phyloP scores from a whole-genome alignment of 2,113 vertebrate species.

The Oncorhynchus masou region DNA sequence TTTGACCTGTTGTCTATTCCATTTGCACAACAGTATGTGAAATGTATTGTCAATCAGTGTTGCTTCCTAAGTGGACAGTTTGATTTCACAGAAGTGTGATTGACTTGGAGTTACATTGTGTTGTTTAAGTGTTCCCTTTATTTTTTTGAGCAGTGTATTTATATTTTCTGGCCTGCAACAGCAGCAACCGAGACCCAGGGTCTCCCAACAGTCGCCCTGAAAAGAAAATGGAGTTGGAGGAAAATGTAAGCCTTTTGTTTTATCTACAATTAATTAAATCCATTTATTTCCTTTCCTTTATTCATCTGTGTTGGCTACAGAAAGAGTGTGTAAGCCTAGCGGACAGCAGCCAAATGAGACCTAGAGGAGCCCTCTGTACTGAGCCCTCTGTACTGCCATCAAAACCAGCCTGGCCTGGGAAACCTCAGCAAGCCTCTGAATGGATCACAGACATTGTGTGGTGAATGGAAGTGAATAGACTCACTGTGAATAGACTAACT shows the following conservation, averaged over 20 bases:
- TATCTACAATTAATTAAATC: conserved; percentile 66
- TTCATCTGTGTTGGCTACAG: conserved; percentile 53
- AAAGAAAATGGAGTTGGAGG: conserved; percentile 29
- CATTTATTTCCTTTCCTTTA: conserved; percentile 50
- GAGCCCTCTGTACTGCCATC: not conserved
- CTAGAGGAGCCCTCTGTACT: conserved; percentile 38
- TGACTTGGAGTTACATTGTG: too few relatives aligned
- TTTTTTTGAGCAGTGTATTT: too few relatives aligned
- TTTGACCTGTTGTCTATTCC: too few relatives aligned
- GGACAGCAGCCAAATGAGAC: conserved; percentile 54
- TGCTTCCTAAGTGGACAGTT: too few relatives aligned
- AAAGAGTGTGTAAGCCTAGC: conserved; percentile 33
- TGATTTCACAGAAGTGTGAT: too few relatives aligned
- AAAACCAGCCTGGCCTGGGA: not conserved
- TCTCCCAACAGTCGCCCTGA: conserved; percentile 51
- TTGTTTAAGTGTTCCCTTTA: too few relatives aligned
- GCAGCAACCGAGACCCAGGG: conserved; percentile 32
- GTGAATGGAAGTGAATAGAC: too few relatives aligned
- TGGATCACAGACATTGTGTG: conserved; percentile 8
- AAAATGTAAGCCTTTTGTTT: conserved; percentile 51
- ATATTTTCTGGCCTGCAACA: conserved; percentile 38
- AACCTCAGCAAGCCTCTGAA: conserved; percentile 15
- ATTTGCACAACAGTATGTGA: too few relatives aligned
- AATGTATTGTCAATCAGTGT: too few relatives aligned
- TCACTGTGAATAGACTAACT: too few relatives aligned